Conservation (phyloP, 2,113 vertebrate species). For the Narcine bancroftii region DNA sequence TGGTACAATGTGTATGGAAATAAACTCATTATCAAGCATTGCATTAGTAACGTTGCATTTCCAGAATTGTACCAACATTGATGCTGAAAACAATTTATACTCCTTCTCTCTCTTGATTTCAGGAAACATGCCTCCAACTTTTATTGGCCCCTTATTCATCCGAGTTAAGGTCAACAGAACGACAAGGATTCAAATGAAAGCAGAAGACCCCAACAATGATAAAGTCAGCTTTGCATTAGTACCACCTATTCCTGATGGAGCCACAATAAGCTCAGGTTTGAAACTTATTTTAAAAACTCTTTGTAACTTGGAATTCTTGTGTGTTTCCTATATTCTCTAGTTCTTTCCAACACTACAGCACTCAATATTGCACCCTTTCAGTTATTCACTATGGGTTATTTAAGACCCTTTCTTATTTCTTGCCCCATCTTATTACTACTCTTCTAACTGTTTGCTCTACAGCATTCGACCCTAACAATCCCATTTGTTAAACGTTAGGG, state of each 20-base stretch:
- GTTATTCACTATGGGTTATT: not conserved
- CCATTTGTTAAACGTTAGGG: not conserved
- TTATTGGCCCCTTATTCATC: constrained; percentile 57
- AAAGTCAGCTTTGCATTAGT: constrained; percentile 57
- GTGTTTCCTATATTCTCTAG: not conserved
- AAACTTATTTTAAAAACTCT: constrained; percentile 34
- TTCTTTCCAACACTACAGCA: not conserved
- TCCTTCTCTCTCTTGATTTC: not conserved
- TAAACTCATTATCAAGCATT: too few relatives aligned
- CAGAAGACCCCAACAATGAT: constrained; percentile 60
- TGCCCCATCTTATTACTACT: not conserved
- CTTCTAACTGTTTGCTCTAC: not conserved
- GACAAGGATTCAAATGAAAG: constrained; percentile 48
- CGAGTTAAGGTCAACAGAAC: constrained; percentile 52
- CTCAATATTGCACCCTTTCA: not conserved
- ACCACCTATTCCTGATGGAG: constrained; percentile 50
- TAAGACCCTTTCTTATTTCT: not conserved
- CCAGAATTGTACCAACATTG: not conserved
- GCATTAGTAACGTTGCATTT: not conserved
- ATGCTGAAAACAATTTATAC: not conserved
- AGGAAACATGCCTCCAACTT: constrained; percentile 63
- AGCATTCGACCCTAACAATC: not conserved
- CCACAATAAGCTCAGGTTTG: constrained; percentile 56
- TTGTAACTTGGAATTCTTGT: not conserved
- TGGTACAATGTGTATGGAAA: too few relatives aligned